phyloP scores from a whole-genome alignment of 2,113 vertebrate genomes.

The Microtus pennsylvanicus region DNA sequence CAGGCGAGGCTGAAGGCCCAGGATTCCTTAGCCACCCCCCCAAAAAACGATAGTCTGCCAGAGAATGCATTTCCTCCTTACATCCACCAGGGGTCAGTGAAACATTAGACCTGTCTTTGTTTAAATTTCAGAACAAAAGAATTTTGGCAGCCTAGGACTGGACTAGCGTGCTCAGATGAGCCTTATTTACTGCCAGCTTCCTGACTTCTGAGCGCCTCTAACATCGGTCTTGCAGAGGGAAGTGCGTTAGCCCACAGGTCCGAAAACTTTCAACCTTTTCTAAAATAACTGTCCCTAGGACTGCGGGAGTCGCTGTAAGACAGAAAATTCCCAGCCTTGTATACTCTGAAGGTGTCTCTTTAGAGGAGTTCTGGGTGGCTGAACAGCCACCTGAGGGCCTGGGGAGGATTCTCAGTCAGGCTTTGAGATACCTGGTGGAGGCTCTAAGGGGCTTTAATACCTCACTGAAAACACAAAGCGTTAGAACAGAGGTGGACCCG shows the following conservation, averaged over 20 bases:
- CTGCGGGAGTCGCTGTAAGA: conserved; percentile 63
- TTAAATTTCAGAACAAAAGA: conserved; percentile 82
- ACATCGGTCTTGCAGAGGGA: conserved; percentile 44
- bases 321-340: conserved; percentile 51
- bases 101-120: conserved; percentile 74
- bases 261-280: conserved; percentile 50
- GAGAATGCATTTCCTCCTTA: conserved; percentile 54
- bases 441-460: not conserved
- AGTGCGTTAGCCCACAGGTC: conserved; percentile 44
- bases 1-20: not conserved
- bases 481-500: not conserved
- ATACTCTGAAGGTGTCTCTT: not conserved
- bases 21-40: not conserved
- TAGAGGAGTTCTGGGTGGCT: conserved; percentile 11
- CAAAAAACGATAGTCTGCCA: not conserved
- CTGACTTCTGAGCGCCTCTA: not conserved
- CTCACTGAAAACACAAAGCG: not conserved
- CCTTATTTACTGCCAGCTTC: conserved; percentile 60
- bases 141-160: not conserved
- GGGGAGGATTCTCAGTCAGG: not conserved
- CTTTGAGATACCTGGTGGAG: not conserved
- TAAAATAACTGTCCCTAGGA: conserved; percentile 46
- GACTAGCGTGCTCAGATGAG: not conserved
- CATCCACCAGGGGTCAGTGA: conserved; percentile 88
- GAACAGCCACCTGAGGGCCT: not conserved